These are phyloP conservation scores for Acheta domesticus DNA, from an alignment of 2,888 invertebrate genomes.

Conservation along the genomic window DNA sequence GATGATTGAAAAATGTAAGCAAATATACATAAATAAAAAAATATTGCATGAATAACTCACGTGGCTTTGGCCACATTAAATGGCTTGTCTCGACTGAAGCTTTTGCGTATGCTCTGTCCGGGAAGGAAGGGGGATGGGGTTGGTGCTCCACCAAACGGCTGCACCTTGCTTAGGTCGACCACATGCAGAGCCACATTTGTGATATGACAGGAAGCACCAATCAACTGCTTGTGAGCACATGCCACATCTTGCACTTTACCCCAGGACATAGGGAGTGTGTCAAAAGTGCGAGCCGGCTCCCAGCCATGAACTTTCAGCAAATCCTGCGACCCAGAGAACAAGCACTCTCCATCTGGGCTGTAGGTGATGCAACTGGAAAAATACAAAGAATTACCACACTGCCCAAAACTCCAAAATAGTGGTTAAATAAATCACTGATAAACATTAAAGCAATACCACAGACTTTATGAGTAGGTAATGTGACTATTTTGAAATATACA, in stretches of 20 bases:
- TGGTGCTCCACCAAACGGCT: constrained; percentile 66
- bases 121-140: constrained; percentile 63
- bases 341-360: constrained; percentile 84
- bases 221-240: constrained; percentile 82
- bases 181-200: constrained; percentile 83
- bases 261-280: constrained; percentile 83
- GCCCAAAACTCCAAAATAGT: too few species aligned
- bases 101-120: constrained; percentile 70
- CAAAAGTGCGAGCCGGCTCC: constrained; percentile 87
- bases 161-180: constrained; percentile 79
- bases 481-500: too few species aligned
- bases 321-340: constrained; percentile 83
- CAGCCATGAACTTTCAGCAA: constrained; percentile 87
- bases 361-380: constrained; percentile 67
- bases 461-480: too few species aligned
- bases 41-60: constrained; percentile 37
- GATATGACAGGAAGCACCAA: constrained; percentile 84
- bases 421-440: too few species aligned
- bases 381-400: too few species aligned
- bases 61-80: constrained; percentile 49
- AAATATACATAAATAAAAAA: too few species aligned
- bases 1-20: too few species aligned
- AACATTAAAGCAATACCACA: too few species aligned
- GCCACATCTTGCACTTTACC: constrained; percentile 84
- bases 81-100: constrained; percentile 73